These are phyloP conservation scores for Caradrina clavipalpis DNA, from an alignment of 2,888 invertebrate genomes.

Conservation along the genomic window DNA sequence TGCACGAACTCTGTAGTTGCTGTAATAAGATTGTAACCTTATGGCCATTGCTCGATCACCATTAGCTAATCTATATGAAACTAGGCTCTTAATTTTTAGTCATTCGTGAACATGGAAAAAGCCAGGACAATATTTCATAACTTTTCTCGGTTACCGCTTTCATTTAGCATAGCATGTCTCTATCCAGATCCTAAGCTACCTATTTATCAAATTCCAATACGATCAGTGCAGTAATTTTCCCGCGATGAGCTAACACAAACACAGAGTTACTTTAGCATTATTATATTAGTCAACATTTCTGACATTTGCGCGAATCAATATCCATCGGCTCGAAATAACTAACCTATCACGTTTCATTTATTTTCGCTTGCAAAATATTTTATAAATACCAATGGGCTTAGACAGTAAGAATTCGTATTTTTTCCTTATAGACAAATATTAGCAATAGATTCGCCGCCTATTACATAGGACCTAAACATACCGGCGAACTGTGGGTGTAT, in stretches of 20 bases:
- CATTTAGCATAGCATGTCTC: too few species aligned
- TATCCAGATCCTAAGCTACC: too few species aligned
- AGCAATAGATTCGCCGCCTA: too few species aligned
- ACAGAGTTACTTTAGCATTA: neutral
- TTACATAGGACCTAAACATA: too few species aligned
- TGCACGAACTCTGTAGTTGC: neutral
- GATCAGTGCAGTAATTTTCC: neutral
- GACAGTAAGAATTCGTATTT: conserved; percentile 12
- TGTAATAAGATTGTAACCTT: neutral
- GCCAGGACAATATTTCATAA: too few species aligned
- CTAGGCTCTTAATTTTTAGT: too few species aligned
- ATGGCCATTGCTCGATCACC: too few species aligned
- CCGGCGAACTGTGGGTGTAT: too few species aligned
- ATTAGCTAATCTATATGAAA: too few species aligned
- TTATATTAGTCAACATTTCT: neutral
- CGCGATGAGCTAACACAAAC: neutral
- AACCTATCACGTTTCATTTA: conserved; percentile 31
- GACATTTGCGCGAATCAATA: conserved; percentile 27
- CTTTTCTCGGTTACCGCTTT: too few species aligned
- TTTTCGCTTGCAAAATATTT: conserved; percentile 13
- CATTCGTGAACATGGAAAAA: too few species aligned
- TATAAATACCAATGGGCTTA: conserved; percentile 6
- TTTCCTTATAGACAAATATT: conserved; percentile 44
- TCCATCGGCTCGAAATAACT: conserved; percentile 25
- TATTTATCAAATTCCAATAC: too few species aligned